phyloP scores from a whole-genome alignment of 2,113 vertebrate genomes.

The Anarrhichthys ocellatus region DNA sequence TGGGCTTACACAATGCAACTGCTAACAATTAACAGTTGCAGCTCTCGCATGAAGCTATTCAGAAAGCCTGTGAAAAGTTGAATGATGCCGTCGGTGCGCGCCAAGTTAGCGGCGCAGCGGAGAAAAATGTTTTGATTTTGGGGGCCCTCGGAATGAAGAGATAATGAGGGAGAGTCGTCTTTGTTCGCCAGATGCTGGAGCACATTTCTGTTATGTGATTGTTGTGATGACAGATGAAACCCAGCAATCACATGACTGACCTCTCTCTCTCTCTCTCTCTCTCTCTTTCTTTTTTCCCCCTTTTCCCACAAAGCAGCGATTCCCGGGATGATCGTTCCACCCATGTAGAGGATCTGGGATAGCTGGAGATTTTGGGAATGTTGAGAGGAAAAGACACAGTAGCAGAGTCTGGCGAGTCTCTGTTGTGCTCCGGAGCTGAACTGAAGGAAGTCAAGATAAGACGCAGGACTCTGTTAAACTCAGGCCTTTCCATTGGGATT shows the following conservation, averaged over 20 bases:
- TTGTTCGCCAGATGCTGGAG: conserved; percentile 81
- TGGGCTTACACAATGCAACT: conserved; percentile 36
- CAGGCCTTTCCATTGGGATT: conserved; percentile 96
- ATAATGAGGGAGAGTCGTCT: conserved; percentile 74
- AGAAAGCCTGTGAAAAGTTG: conserved; percentile 54
- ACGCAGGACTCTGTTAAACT: conserved; percentile 92
- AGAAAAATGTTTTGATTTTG: conserved; percentile 78
- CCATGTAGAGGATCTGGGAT: conserved; percentile 90
- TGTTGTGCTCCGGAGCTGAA: conserved; percentile 88
- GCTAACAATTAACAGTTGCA: conserved; percentile 67
- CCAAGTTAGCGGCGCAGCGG: conserved; percentile 52
- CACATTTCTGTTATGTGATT: conserved; percentile 81
- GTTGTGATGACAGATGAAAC: conserved; percentile 83
- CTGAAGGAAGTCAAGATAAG: conserved; percentile 88
- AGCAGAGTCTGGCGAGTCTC: conserved; percentile 77
- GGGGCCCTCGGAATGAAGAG: conserved; percentile 64
- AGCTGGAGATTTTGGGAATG: conserved; percentile 88
- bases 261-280: conserved; percentile 52
- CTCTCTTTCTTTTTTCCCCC: conserved; percentile 7
- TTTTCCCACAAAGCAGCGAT: conserved; percentile 88
- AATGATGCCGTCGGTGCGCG: conserved; percentile 37
- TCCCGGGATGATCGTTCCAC: conserved; percentile 97
- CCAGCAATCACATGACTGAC: conserved; percentile 82
- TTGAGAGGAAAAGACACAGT: conserved; percentile 80
- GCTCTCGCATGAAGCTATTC: conserved; percentile 61